Evolutionary conservation across 92 coral and sea anemone species (phyloP).

Genomic region (Zoanthus gigantus): DNA sequence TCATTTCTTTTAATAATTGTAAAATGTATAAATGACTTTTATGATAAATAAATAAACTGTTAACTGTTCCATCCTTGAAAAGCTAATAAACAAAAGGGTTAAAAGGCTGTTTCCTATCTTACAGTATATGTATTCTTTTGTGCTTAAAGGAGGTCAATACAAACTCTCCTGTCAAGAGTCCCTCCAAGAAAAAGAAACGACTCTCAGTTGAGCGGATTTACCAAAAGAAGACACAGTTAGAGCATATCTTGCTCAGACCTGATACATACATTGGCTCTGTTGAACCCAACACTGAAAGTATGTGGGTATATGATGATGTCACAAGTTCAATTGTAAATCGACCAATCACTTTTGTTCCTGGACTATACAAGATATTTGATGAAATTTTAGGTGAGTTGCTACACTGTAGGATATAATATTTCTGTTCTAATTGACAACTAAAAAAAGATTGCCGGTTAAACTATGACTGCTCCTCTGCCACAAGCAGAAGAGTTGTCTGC

Average conservation of each 20-base stretch:
- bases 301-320: slow-evolving; percentile 96
- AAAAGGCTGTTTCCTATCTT: too few species aligned
- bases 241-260: slow-evolving; percentile 97
- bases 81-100: too few species aligned
- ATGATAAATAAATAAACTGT: too few species aligned
- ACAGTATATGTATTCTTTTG: not conserved
- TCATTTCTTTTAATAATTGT: too few species aligned
- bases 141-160: slow-evolving; percentile 65
- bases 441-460: too few species aligned
- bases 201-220: slow-evolving; percentile 96
- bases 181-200: slow-evolving; percentile 86
- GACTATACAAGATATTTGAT: slow-evolving; percentile 97
- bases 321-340: slow-evolving; percentile 85
- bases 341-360: slow-evolving; percentile 95
- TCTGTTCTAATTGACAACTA: too few species aligned
- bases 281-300: slow-evolving; percentile 88
- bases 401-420: too few species aligned
- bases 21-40: too few species aligned
- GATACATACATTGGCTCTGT: slow-evolving; percentile 99
- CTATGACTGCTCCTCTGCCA: too few species aligned
- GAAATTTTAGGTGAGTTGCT: slow-evolving; percentile 87
- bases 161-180: slow-evolving; percentile 60
- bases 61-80: too few species aligned
- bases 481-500: too few species aligned
- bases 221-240: slow-evolving; percentile 97